Base-by-base conservation (phyloP, 2,888 invertebrate genomes). In the Palloptera scutellata region DNA sequence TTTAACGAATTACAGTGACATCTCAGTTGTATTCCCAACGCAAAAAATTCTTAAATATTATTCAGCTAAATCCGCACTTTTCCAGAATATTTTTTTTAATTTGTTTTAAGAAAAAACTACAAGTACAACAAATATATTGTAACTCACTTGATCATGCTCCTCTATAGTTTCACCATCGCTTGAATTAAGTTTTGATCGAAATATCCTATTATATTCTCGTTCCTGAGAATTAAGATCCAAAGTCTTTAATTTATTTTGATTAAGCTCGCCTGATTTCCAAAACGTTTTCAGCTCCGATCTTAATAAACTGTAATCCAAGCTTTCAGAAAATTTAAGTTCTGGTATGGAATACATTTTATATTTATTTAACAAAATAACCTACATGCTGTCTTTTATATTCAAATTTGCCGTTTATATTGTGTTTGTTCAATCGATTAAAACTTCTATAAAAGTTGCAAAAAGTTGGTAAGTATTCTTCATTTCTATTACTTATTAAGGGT, bases 141-240 rank as follows among this genome's bases (percentile, higher is more conserved):
- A 30, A 45, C 52, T 12, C 41, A 64, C 64, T 43, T 64, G 65
- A 54, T 66, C 65, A 41, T 60, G 54, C 30, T 54, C 54, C 41
- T 66, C 65, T 15, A 66, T 60, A 15, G 54, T 66, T 17, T 66
- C 54, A 10, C 60, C 60, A 61, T 61, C 53, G 30, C 65, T 66
- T n/a, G 65, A 66, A 9, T 66, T 55, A 1, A 66, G 48, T 20
- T 60, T 53, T 1, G 55, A 66, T 11, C 60, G 64, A 5, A 48
- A 51, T 30, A 64, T 30, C 12, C 57, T 57, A 64, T 64, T 64
- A 19, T 40, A 57, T 45, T 60, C 54, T 15, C 54, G 12, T 43
- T 60, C 59, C 40, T 66, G 54, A 15, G 60, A 13, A 6, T 66
- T 13, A 8, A 66, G n/a, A 48, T 64, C 57, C n/a, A 64, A 20